Evolutionary conservation across 1,140 invertebrate genomes (phyloP), one percentile per base, ranked within the genome.

Genomic region (Drosophila obscura): DNA sequence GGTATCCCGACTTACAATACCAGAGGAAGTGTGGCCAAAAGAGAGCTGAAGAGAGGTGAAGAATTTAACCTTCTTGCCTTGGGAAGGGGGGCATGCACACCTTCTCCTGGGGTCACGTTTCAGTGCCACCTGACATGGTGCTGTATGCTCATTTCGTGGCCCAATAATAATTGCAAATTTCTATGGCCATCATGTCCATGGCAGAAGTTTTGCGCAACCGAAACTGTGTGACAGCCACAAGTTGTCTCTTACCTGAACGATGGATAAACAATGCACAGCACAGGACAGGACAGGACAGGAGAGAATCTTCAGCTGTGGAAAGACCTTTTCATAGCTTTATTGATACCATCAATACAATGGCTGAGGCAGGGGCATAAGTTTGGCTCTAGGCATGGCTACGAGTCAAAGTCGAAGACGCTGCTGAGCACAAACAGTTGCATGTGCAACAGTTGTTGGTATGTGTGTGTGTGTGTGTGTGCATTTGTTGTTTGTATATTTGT

Each of bases 301-400:
- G 2, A 13, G 35, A 9, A 39, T 39, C 35, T 39, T 55, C 5
- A 46, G 26, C 49, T 52, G 50, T 39, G 16, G 51, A 31, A 39
- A 52, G 45, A 58, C 67, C 67, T 58, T 57, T 69, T 69, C 49
- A 69, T 67, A 69, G 55, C 64, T 69, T 69, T 69, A 69, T 69
- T 68, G 67, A 69, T 57, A 65, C 56, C 51, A 49, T 31, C 51
- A 65, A 39, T 52, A 69, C 67, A 58, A 69, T 69, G 66, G 51
- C 51, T n/a, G 15, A 28, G 22, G 22, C 43, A 35, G 35, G 35
- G 35, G 35, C 31, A 11, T 2, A 11, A 9, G 31, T 9, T 13
- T 11, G 35, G 35, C 9, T 4, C 1, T 39, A 1, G 35, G 35
- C 35, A 39, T 11, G 31, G 31, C 31, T 35, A 0, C 35, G 35